Conservation (phyloP, 2,888 invertebrate species). For the Andricus curvator region DNA sequence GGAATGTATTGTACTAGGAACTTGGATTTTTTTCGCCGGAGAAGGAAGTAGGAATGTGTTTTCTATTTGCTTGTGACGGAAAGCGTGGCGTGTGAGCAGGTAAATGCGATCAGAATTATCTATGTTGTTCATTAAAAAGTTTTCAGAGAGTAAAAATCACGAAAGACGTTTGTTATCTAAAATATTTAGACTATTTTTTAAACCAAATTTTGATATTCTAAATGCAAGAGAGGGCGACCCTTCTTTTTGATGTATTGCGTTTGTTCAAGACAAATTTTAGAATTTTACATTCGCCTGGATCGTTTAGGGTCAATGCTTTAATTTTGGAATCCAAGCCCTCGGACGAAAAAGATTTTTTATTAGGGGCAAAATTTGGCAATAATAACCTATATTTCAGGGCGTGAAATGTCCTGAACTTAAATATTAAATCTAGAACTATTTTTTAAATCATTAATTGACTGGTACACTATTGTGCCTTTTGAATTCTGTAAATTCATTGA, state of each 20-base stretch:
- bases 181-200: conserved; percentile 41
- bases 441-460: not conserved
- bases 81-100: not conserved
- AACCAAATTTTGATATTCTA: conserved; percentile 38
- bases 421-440: not conserved
- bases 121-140: conserved; percentile 32
- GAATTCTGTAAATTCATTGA: not conserved
- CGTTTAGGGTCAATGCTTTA: conserved; percentile 13
- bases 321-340: conserved; percentile 14
- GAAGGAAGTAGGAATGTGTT: conserved; percentile 3
- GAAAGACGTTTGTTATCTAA: conserved; percentile 32
- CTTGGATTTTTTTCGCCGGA: not conserved
- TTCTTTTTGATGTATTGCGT: conserved; percentile 12
- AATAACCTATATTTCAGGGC: not conserved
- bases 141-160: conserved; percentile 22
- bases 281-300: conserved; percentile 13
- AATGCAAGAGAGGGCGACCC: conserved; percentile 27
- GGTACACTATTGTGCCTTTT: not conserved
- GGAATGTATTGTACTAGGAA: not conserved
- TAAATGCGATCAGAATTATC: conserved; percentile 24
- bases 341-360: not conserved
- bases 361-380: not conserved
- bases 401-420: not conserved
- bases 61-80: not conserved
- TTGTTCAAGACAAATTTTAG: not conserved